Evolutionary conservation across 2,888 invertebrate genomes (phyloP).

Genomic region (Ormyrus nitidulus): DNA sequence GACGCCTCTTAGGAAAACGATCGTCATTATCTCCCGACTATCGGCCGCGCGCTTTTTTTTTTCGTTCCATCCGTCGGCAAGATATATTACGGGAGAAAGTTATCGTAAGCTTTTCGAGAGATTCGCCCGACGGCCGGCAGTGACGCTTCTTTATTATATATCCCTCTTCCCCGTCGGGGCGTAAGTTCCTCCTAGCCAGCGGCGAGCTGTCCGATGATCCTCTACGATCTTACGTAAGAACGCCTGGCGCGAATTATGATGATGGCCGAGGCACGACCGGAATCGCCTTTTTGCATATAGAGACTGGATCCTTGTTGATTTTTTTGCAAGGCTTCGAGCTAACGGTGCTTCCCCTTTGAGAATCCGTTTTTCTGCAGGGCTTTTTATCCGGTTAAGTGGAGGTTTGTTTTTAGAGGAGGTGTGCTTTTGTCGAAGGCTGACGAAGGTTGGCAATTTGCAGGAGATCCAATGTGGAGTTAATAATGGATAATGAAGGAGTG

Average conservation of each 20-base stretch:
- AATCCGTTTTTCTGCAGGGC: too few relatives aligned
- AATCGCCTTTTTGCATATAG: constrained; percentile 34
- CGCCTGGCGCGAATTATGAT: constrained; percentile 38
- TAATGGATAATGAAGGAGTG: too few relatives aligned
- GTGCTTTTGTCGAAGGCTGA: too few relatives aligned
- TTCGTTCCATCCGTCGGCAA: not conserved
- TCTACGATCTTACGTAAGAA: constrained; percentile 29
- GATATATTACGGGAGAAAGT: constrained; percentile 47
- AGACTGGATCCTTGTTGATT: not conserved
- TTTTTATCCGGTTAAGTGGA: too few relatives aligned
- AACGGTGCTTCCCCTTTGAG: too few relatives aligned
- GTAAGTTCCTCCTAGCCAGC: not conserved
- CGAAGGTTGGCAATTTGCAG: too few relatives aligned
- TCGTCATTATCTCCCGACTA: constrained; percentile 24
- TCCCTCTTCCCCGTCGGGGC: not conserved
- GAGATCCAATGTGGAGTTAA: too few relatives aligned
- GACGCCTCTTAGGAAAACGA: constrained; percentile 35
- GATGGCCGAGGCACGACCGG: constrained; percentile 34
- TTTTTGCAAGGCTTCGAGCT: not conserved
- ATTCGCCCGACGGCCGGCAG: not conserved
- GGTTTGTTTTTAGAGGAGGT: too few relatives aligned
- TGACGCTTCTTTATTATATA: constrained; percentile 39
- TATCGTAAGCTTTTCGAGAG: constrained; percentile 14
- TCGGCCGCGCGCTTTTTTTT: not conserved
- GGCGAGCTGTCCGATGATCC: not conserved